Evolutionary conservation across 2,113 vertebrate species (phyloP).

Genomic region (Porphyrio hochstetteri): DNA sequence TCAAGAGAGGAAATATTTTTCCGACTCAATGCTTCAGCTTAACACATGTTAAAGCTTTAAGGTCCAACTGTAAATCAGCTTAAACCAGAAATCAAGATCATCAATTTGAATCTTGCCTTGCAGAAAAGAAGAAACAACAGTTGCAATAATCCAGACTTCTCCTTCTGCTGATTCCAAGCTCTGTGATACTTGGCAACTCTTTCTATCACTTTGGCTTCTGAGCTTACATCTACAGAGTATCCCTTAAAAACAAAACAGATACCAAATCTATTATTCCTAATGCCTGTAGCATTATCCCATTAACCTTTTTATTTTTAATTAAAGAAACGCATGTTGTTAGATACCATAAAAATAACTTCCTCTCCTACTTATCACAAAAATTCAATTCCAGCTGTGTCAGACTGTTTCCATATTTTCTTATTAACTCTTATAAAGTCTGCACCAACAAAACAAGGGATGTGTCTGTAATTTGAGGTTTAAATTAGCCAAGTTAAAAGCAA

Average conservation of each 20-base stretch:
- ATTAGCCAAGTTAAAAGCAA: neutral
- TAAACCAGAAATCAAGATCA: neutral
- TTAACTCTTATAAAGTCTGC: neutral
- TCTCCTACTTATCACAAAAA: neutral
- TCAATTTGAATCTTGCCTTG: slow-evolving; percentile 73
- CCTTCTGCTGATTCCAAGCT: slow-evolving; percentile 69
- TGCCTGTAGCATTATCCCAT: neutral
- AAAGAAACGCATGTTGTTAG: neutral
- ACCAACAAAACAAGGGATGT: neutral
- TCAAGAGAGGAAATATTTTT: neutral
- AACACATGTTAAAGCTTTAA: neutral
- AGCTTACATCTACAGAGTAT: slow-evolving; percentile 78
- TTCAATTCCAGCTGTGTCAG: neutral
- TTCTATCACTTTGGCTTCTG: slow-evolving; percentile 77
- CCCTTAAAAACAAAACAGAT: slow-evolving; percentile 68
- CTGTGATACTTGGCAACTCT: slow-evolving; percentile 76
- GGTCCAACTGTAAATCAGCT: neutral
- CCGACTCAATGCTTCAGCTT: neutral
- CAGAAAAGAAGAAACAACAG: slow-evolving; percentile 81
- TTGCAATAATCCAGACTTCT: slow-evolving; percentile 74
- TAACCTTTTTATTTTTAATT: neutral
- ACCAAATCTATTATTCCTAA: neutral
- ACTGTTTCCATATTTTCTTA: neutral
- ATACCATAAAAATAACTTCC: neutral
- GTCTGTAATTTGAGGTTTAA: neutral